These are phyloP conservation scores for Sparus aurata DNA, from an alignment of 2,797 vertebrate species.

Conservation along the genomic window DNA sequence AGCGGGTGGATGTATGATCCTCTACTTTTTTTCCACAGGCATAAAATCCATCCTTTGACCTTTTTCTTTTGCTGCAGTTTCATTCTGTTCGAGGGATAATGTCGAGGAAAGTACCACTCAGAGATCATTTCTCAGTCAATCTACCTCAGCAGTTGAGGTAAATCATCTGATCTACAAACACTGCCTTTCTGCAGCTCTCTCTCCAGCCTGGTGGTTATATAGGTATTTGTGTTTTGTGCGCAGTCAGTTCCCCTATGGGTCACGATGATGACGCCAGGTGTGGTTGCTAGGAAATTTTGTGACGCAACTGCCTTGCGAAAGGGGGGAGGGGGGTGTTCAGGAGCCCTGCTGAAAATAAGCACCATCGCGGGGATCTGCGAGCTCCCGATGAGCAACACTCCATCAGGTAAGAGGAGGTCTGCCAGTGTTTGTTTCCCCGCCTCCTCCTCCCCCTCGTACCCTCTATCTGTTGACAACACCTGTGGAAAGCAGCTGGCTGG, in stretches of 20 bases:
- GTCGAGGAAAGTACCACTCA: background rate
- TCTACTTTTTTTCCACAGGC: background rate
- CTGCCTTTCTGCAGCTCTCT: background rate
- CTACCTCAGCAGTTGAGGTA: background rate
- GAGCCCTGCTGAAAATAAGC: constrained; percentile 22
- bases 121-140: background rate
- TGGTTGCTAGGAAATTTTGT: constrained; percentile 62
- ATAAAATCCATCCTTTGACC: background rate
- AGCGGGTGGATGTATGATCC: constrained; percentile 32
- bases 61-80: constrained; percentile 5
- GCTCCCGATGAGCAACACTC: constrained; percentile 27
- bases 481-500: constrained; percentile 75
- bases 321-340: background rate
- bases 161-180: constrained; percentile 16
- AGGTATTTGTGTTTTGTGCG: constrained; percentile 42
- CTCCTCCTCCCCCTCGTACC: constrained; percentile 22
- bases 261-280: constrained; percentile 47
- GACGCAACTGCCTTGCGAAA: constrained; percentile 30
- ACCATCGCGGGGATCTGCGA: constrained; percentile 13
- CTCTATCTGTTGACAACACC: constrained; percentile 72
- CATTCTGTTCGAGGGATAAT: background rate
- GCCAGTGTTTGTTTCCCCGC: constrained; percentile 47
- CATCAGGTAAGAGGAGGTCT: constrained; percentile 47
- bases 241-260: constrained; percentile 39
- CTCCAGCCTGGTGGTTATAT: constrained; percentile 3